A percentile compares a stretch with the other conserved stretches of the same genome.
Conservation (phyloP, 1,140 invertebrate genomes). For the Aphelenchoides fujianensis region DNA sequence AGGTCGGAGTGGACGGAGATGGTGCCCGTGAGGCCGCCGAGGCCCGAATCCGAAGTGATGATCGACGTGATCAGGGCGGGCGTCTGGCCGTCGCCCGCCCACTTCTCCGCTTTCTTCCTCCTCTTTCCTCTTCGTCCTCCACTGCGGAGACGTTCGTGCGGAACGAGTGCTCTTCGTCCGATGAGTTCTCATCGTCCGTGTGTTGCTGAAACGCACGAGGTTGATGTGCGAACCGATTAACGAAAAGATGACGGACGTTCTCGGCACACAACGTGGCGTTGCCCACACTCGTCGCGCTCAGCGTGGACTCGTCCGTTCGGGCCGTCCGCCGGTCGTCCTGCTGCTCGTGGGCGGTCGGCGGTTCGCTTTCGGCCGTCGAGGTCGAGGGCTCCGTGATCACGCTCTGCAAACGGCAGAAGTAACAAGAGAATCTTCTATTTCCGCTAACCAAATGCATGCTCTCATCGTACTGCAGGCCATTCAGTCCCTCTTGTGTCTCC, state of each 20-base stretch:
- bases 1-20: constrained; percentile 12
- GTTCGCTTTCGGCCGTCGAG: background rate
- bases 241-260: too few species aligned
- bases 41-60: constrained; percentile 7
- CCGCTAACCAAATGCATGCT: background rate
- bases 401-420: background rate
- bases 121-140: background rate
- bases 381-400: background rate
- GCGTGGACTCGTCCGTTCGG: background rate
- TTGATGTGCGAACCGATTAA: too few species aligned
- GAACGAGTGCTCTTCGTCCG: constrained; percentile 9
- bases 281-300: background rate
- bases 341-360: background rate
- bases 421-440: background rate
- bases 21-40: constrained; percentile 4
- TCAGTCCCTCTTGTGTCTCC: background rate
- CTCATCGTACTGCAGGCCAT: constrained; percentile 19
- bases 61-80: constrained; percentile 12
- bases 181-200: background rate
- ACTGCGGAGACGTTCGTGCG: constrained; percentile 2
- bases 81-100: background rate
- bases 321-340: background rate
- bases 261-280: background rate
- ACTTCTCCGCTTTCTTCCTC: background rate
- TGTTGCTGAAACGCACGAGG: background rate